Evolutionary conservation across 1,140 invertebrate genomes (phyloP).

Genomic region (Brachionus angularis): DNA sequence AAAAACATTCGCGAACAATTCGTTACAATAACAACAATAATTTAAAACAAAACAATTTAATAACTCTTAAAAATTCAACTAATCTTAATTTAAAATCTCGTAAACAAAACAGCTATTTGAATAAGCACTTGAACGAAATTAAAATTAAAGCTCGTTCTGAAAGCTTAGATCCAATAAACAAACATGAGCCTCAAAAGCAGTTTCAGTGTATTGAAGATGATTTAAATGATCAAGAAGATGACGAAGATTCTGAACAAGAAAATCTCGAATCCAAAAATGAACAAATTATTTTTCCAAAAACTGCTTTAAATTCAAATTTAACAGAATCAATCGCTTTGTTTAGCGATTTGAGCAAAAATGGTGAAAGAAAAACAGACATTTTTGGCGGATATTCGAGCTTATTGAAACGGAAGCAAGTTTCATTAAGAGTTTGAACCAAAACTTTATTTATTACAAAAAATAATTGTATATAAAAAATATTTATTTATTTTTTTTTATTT

Average conservation of each 20-base stretch:
- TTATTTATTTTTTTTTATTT: too few relatives aligned
- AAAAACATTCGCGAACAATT: constrained; percentile 31
- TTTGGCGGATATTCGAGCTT: background rate
- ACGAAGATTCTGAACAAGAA: too few relatives aligned
- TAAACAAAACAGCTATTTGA: constrained; percentile 10
- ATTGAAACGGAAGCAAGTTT: constrained; percentile 2
- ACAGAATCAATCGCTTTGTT: background rate
- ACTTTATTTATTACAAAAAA: too few relatives aligned
- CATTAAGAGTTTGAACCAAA: constrained; percentile 19
- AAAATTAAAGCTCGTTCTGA: background rate
- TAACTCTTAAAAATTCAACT: background rate
- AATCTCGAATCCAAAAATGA: too few relatives aligned
- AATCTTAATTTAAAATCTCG: background rate
- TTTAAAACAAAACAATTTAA: background rate
- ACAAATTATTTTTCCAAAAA: too few relatives aligned
- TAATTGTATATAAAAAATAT: too few relatives aligned
- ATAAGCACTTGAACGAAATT: background rate
- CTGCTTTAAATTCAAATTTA: too few relatives aligned
- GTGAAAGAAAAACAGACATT: background rate
- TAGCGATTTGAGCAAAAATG: background rate
- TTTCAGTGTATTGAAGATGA: constrained; percentile 2
- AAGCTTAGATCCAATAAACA: background rate
- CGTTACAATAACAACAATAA: constrained; percentile 13
- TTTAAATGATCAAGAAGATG: too few relatives aligned
- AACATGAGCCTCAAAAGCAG: background rate